These are phyloP conservation scores for Amphiura filiformis DNA, from an alignment of 35 echinoderm and acorn worm genomes.

Conservation along the genomic window DNA sequence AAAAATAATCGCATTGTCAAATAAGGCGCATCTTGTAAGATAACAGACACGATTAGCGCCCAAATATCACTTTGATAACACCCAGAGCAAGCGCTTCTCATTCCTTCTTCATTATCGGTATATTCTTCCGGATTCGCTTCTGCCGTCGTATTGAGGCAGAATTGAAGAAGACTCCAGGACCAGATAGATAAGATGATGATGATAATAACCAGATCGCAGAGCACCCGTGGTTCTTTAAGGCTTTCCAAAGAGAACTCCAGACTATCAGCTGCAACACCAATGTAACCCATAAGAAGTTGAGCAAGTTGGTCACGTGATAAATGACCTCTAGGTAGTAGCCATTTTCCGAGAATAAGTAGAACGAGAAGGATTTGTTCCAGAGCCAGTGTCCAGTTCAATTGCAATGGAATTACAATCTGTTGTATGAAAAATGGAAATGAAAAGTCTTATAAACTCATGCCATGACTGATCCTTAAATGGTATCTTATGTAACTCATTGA, in stretches of 20 bases:
- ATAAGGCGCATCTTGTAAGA: too few relatives aligned
- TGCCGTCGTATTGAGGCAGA: constrained; percentile 70
- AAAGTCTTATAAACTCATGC: too few relatives aligned
- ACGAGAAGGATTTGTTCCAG: constrained; percentile 70
- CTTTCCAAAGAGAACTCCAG: constrained; percentile 86
- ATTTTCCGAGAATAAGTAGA: constrained; percentile 77
- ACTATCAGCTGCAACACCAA: constrained; percentile 94
- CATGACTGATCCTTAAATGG: too few relatives aligned
- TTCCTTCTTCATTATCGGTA: too few relatives aligned
- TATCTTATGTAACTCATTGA: too few relatives aligned
- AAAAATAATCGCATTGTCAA: too few relatives aligned
- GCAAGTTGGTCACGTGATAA: constrained; percentile 87
- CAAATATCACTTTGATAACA: too few relatives aligned
- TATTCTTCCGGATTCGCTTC: constrained; percentile 25
- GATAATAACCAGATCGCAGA: constrained; percentile 77
- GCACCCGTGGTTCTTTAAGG: constrained; percentile 67
- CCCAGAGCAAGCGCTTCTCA: too few relatives aligned
- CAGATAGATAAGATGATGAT: constrained; percentile 71
- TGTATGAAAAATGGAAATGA: too few relatives aligned
- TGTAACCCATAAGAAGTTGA: constrained; percentile 92
- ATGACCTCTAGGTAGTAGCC: constrained; percentile 82
- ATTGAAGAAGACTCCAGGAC: constrained; percentile 92
- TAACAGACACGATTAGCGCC: too few relatives aligned
- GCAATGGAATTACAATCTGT: too few relatives aligned
- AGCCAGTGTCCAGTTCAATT: constrained; percentile 69